These are phyloP conservation scores for Aleadryas rufinucha DNA, from an alignment of 2,113 vertebrate species.

Conservation along the genomic window DNA sequence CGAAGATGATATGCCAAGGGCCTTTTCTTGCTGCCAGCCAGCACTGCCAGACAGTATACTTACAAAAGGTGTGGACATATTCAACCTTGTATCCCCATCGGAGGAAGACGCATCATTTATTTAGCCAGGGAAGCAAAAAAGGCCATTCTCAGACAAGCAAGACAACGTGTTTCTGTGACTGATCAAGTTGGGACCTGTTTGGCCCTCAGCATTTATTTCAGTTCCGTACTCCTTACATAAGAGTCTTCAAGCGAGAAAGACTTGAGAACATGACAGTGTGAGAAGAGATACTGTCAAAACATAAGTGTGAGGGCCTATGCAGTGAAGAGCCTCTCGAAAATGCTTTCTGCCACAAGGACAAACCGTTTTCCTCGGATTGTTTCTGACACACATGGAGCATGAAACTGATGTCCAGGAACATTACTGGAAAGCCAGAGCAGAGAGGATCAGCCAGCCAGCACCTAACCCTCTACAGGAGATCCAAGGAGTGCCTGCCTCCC, in stretches of 20 bases:
- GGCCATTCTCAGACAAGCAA: background rate
- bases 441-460: background rate
- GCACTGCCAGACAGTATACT: background rate
- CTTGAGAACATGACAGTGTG: background rate
- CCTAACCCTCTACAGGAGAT: background rate
- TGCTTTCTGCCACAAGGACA: background rate
- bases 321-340: background rate
- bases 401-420: background rate
- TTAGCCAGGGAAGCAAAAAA: background rate
- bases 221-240: background rate
- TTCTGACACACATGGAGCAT: background rate
- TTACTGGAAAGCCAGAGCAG: background rate
- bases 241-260: background rate
- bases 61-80: background rate
- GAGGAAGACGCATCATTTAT: background rate
- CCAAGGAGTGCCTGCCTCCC: background rate
- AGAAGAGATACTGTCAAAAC: conserved; percentile 39
- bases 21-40: background rate
- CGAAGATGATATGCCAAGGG: background rate
- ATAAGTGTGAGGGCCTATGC: background rate
- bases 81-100: background rate
- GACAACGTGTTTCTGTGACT: background rate
- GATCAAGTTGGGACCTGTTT: background rate
- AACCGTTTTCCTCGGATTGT: background rate
- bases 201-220: background rate